A percentile compares a stretch with the other conserved stretches of the same genome.
Evolutionary conservation across 2,113 vertebrate genomes (phyloP).

Genomic region (Pampusana beccarii): DNA sequence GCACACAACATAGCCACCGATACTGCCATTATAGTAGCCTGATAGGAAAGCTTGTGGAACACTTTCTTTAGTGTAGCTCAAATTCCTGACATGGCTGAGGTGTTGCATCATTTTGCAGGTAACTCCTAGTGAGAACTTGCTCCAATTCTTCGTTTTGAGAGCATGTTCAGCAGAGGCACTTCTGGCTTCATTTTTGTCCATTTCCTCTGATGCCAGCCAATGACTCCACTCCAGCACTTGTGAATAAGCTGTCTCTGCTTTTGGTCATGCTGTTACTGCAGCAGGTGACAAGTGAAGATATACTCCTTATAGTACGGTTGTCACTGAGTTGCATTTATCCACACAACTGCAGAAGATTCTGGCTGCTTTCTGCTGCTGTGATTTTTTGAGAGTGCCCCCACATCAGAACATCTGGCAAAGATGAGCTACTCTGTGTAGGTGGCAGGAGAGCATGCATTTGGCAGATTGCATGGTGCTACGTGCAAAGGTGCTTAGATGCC

Average conservation of each 20-base stretch:
- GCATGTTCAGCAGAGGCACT: not conserved
- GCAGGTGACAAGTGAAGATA: not conserved
- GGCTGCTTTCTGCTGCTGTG: not conserved
- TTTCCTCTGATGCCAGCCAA: not conserved
- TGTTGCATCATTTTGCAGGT: not conserved
- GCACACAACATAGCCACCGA: not conserved
- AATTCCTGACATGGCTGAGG: rapidly evolving
- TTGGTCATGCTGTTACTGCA: not conserved
- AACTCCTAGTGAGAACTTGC: not conserved
- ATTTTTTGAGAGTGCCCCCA: not conserved
- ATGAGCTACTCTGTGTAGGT: not conserved
- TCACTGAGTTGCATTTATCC: not conserved
- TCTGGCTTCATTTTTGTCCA: not conserved
- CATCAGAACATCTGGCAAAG: not conserved
- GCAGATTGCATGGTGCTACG: not conserved
- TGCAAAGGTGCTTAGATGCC: not conserved
- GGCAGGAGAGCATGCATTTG: not conserved
- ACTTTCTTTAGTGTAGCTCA: not conserved
- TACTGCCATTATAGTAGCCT: not conserved
- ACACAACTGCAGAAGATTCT: not conserved
- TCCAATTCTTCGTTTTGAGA: not conserved
- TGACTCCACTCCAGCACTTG: not conserved
- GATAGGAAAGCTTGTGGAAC: not conserved
- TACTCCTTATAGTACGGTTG: rapidly evolving
- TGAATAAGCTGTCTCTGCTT: not conserved